Conservation (phyloP, 2,113 vertebrate species). For the Galbula dea region DNA sequence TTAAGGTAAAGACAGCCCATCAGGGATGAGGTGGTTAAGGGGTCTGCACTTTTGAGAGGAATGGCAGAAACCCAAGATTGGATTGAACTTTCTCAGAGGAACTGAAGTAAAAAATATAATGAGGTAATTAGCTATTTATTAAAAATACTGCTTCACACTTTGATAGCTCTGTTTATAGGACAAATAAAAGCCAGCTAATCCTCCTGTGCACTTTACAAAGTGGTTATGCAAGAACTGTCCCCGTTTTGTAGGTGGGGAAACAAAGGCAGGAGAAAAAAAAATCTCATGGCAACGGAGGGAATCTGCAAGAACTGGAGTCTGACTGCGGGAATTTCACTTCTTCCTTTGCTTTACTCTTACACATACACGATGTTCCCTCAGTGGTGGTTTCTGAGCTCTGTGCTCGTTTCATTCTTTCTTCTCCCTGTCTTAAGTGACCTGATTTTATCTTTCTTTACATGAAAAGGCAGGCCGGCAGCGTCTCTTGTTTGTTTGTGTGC, state of each 20-base stretch:
- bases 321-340: neutral
- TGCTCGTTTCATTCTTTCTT: neutral
- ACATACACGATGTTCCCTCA: neutral
- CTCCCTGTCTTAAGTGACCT: slow-evolving; percentile 36
- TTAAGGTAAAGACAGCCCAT: neutral
- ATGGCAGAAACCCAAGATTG: neutral
- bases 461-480: neutral
- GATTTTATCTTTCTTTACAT: slow-evolving; percentile 35
- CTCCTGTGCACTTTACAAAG: neutral
- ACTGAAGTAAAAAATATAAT: neutral
- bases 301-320: neutral
- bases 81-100: neutral
- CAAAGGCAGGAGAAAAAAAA: neutral
- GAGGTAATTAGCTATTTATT: neutral
- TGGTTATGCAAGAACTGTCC: neutral
- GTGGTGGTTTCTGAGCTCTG: neutral
- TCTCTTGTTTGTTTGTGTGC: slow-evolving; percentile 21
- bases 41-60: neutral
- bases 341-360: neutral
- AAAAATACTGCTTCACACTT: neutral
- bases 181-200: slow-evolving; percentile 16
- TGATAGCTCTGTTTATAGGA: neutral
- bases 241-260: neutral
- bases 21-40: neutral
- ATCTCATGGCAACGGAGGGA: neutral